Percentiles rank a stretch among this genome's conserved stretches.
Evolutionary conservation across 2,113 vertebrate species (phyloP).

Genomic region (Sceloporus undulatus): DNA sequence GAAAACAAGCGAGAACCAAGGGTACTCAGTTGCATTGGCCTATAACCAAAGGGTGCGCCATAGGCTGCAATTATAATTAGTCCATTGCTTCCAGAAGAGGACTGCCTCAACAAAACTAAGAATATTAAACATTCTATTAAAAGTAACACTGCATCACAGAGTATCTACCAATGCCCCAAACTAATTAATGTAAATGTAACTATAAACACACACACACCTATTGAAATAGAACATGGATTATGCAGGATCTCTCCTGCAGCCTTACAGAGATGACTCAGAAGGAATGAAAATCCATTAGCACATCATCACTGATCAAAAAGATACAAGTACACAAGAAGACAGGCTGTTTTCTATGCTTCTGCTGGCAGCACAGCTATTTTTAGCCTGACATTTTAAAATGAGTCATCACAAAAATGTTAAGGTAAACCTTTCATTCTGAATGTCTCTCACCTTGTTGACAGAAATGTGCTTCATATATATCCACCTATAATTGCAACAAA

Average conservation of each 20-base stretch:
- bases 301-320: slow-evolving; percentile 18
- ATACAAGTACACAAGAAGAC: background rate
- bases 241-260: background rate
- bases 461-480: background rate
- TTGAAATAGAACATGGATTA: background rate
- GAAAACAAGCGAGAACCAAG: background rate
- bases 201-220: background rate
- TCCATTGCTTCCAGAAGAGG: background rate
- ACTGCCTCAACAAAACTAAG: background rate
- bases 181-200: background rate
- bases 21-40: background rate
- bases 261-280: slow-evolving; percentile 22
- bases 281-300: slow-evolving; percentile 30
- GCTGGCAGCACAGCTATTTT: slow-evolving; percentile 21
- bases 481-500: background rate
- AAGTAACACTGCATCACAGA: background rate
- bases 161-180: background rate
- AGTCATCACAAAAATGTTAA: slow-evolving; percentile 14
- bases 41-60: background rate
- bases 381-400: slow-evolving; percentile 27
- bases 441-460: background rate
- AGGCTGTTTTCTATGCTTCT: slow-evolving; percentile 11
- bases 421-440: background rate
- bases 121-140: background rate
- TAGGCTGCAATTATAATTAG: background rate